Base-by-base conservation (phyloP, 2,888 invertebrate genomes). In the Cheilosia pagana region DNA sequence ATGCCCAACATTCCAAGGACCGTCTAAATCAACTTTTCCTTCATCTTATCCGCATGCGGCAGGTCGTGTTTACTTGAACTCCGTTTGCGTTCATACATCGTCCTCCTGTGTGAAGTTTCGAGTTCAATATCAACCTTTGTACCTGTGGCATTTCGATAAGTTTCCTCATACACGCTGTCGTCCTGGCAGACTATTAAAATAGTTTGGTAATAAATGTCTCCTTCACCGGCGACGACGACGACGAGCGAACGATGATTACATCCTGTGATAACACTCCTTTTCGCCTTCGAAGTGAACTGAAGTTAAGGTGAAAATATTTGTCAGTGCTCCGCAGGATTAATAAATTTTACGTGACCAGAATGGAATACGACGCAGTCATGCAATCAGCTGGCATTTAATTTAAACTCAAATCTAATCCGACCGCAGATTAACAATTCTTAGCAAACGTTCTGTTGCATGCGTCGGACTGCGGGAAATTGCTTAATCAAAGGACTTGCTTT, bases 391-490 rank as follows among this genome's bases (percentile, higher is more conserved):
- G 74, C 74, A 74, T 79, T 83, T 83, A 68, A 83, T 83, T 75
- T 83, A 65, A 74, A 83, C 70, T 83, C 79, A 83, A 83, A 83
- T 79, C 83, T 75, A 83, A 79, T 79, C 83, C 79, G 28, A 63
- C 72, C 72, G 45, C 79, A 79, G 83, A 79, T 83, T 83, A 83
- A 83, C 83, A 83, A 79, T 79, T 74, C 79, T 83, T 75, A 70
- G 70, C 74, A 79, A 70, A 75, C 72, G 48, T 63, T 75, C 63
- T 45, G 62, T 55, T 83, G 68, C 74, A 75, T 75, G 68, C 59
- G 60, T 48, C 48, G 28, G 79, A 39, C 52, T 74, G 50, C 59
- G 41, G 31, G 5, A 74, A 83, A 83, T 83, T 79, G 83, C 83
- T 79, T 83, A 74, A 83, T 83, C 83, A 83, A 83, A 74, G 70